Conservation (phyloP, 2,888 invertebrate species). For the Chaitophorus viminalis region DNA sequence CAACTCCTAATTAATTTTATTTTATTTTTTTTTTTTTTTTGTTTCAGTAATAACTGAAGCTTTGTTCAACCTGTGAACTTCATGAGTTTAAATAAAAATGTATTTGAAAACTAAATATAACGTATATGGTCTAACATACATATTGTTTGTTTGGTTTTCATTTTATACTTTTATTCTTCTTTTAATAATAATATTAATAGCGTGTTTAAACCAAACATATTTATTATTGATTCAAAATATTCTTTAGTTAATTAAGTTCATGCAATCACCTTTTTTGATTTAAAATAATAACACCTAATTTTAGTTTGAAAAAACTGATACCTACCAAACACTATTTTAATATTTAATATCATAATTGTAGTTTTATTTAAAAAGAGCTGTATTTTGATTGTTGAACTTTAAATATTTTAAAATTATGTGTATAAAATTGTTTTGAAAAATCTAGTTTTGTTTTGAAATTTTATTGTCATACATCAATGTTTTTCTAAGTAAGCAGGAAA, state of each 20-base stretch:
- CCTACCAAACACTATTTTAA: neutral
- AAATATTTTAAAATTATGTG: neutral
- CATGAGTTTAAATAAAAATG: conserved; percentile 36
- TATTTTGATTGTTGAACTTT: neutral
- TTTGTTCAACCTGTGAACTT: conserved; percentile 7
- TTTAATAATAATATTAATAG: neutral
- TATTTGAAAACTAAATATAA: conserved; percentile 14
- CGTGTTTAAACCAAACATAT: conserved; percentile 19
- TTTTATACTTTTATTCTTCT: conserved; percentile 43
- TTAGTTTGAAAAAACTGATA: neutral
- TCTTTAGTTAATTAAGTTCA: neutral
- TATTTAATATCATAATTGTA: neutral
- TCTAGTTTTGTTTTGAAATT: conserved; percentile 34
- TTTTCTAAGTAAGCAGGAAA: neutral
- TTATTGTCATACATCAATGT: neutral
- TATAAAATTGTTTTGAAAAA: neutral
- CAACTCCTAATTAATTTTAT: conserved; percentile 27
- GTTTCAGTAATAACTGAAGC: conserved; percentile 55
- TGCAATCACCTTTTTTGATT: neutral
- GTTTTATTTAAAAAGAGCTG: conserved; percentile 11
- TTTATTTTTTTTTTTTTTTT: conserved; percentile 35
- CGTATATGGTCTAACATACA: conserved; percentile 43
- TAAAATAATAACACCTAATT: no score
- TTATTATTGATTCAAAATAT: conserved; percentile 13
- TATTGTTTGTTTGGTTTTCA: conserved; percentile 27